Percentiles rank a stretch among this genome's conserved stretches.
Evolutionary conservation across 1,140 invertebrate species (phyloP).

Genomic region (Ctenoplectra terminalis): DNA sequence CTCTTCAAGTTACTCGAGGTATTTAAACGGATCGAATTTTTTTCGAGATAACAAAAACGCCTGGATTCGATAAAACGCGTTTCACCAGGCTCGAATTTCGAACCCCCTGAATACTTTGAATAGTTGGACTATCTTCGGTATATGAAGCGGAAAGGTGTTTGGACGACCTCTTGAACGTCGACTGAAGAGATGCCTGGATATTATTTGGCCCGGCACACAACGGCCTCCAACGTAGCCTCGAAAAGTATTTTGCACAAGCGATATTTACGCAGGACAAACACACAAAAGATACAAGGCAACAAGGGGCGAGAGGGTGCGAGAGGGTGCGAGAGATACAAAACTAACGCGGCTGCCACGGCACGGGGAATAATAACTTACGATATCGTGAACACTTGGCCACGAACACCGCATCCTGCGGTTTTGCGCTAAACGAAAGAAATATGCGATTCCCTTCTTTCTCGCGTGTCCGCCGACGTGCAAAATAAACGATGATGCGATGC

Average conservation of each 20-base stretch:
- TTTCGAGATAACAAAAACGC: neutral
- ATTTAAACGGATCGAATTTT: neutral
- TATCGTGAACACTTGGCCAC: conserved; percentile 54
- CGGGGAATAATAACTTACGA: conserved; percentile 62
- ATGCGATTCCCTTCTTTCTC: neutral
- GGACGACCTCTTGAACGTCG: conserved; percentile 48
- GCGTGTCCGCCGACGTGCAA: neutral
- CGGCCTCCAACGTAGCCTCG: conserved; percentile 76
- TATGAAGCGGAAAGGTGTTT: conserved; percentile 24
- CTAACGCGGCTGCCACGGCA: conserved; percentile 42
- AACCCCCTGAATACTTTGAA: neutral
- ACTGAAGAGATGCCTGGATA: conserved; percentile 50
- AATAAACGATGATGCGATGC: conserved; percentile 1
- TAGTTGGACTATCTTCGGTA: neutral
- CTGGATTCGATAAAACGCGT: neutral
- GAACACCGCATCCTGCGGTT: conserved; percentile 6
- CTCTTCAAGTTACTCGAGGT: neutral
- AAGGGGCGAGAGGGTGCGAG: conserved; percentile 12
- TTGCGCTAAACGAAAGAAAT: conserved; percentile 21
- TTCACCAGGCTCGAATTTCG: neutral
- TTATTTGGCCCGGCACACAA: conserved; percentile 74
- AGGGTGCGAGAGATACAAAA: conserved; percentile 53
- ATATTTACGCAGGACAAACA: conserved; percentile 76
- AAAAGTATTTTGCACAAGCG: conserved; percentile 76
- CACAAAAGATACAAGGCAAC: conserved; percentile 55